Conservation (phyloP, 2,113 vertebrate species). For the Centropus unirufus region DNA sequence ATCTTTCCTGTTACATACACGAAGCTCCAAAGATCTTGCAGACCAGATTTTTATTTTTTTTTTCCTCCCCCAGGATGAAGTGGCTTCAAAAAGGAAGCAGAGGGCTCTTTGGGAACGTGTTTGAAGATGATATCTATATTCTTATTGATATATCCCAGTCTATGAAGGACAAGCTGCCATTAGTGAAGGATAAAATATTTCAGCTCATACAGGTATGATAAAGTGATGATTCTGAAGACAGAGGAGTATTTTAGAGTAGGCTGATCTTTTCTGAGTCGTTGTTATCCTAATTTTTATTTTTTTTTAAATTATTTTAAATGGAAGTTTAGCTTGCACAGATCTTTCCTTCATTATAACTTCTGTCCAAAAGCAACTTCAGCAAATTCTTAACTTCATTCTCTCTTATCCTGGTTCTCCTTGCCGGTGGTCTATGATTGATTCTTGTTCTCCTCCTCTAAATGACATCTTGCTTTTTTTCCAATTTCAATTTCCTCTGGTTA, state of each 20-base stretch:
- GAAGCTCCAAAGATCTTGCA: background rate
- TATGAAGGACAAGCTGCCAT: slow-evolving; percentile 80
- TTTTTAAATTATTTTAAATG: background rate
- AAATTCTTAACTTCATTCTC: background rate
- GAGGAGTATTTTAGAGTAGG: background rate
- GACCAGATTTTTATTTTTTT: background rate
- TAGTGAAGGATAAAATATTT: slow-evolving; percentile 81
- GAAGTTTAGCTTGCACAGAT: background rate
- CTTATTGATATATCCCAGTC: slow-evolving; percentile 84
- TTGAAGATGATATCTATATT: slow-evolving; percentile 74
- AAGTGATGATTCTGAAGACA: background rate
- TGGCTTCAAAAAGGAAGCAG: slow-evolving; percentile 80
- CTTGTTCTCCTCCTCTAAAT: background rate
- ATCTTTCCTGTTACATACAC: background rate
- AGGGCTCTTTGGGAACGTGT: slow-evolving; percentile 79
- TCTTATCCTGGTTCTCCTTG: background rate
- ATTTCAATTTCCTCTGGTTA: background rate
- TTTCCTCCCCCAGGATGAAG: slow-evolving; percentile 69
- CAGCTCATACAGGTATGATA: slow-evolving; percentile 78
- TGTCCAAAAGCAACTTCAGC: background rate
- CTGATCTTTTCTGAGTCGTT: background rate
- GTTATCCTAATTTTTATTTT: background rate
- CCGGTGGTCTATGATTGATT: background rate
- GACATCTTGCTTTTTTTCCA: background rate
- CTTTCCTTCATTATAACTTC: background rate